Evolutionary conservation across 2,113 vertebrate species (phyloP).

Genomic region (Siphamia tubifer): DNA sequence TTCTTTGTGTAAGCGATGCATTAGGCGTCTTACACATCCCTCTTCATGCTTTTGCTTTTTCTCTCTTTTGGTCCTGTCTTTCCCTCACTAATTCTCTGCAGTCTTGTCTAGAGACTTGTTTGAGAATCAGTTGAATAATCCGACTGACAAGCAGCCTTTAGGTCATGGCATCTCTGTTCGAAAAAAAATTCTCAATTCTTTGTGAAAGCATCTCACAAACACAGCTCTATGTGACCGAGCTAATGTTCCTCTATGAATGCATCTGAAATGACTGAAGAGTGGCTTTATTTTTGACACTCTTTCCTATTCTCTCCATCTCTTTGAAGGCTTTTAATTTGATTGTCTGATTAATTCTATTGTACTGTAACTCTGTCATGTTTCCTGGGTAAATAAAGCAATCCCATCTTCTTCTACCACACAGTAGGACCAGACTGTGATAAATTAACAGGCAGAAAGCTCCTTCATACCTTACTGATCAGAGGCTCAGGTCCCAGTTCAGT

Average conservation of each 20-base stretch:
- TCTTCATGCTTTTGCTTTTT: slow-evolving; percentile 42
- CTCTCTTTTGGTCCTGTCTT: slow-evolving; percentile 33
- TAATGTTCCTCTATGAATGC: slow-evolving; percentile 25
- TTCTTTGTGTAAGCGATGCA: slow-evolving; percentile 75
- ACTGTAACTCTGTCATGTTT: neutral
- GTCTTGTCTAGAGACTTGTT: slow-evolving; percentile 57
- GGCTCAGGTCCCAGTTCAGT: slow-evolving; percentile 28
- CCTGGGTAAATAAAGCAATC: neutral
- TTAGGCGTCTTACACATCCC: slow-evolving; percentile 56
- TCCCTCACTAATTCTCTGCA: slow-evolving; percentile 32
- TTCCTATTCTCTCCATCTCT: slow-evolving; percentile 4
- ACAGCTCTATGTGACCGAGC: slow-evolving; percentile 37
- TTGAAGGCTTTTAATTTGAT: slow-evolving; percentile 13
- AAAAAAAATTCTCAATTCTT: slow-evolving; percentile 63
- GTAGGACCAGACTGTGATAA: slow-evolving; percentile 4
- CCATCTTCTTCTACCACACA: neutral
- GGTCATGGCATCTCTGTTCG: slow-evolving; percentile 58
- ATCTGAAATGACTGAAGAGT: neutral
- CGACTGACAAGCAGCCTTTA: slow-evolving; percentile 68
- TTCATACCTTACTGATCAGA: slow-evolving; percentile 57
- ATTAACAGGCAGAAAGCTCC: slow-evolving; percentile 40
- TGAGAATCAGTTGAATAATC: slow-evolving; percentile 71
- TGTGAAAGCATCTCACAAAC: slow-evolving; percentile 60
- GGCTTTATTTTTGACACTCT: slow-evolving; percentile 16
- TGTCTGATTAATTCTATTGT: neutral